Evolutionary conservation across 2,113 vertebrate genomes (phyloP).

Genomic region (Dolichallabes microphthalmus): DNA sequence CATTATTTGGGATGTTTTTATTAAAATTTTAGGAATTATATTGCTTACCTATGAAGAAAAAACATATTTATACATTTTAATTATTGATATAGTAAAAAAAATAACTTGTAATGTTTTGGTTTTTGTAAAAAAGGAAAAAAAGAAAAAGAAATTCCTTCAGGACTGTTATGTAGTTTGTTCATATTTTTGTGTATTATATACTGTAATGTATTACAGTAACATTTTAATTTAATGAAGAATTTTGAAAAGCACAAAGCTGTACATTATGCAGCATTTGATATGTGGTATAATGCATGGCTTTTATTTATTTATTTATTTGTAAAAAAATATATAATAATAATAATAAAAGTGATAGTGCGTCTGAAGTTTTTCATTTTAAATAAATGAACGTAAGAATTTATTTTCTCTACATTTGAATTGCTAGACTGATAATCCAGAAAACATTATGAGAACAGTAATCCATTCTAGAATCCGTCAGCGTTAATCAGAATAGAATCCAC

Average conservation of each 20-base stretch:
- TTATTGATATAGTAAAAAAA: not conserved
- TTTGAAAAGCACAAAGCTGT: not conserved
- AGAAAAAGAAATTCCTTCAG: not conserved
- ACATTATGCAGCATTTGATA: not conserved
- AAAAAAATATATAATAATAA: not conserved
- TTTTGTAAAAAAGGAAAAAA: not conserved
- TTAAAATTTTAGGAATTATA: not conserved
- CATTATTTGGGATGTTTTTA: not conserved
- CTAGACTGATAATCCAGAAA: not conserved
- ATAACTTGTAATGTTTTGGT: not conserved
- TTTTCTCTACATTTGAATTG: not conserved
- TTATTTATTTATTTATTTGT: conserved; percentile 1
- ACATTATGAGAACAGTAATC: too few species aligned
- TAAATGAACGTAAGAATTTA: not conserved
- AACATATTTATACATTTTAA: not conserved
- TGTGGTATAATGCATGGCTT: not conserved
- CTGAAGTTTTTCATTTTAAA: not conserved
- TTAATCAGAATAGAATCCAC: too few species aligned
- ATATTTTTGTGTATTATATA: not conserved
- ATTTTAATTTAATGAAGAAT: not conserved
- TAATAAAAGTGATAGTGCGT: not conserved
- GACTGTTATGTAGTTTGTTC: not conserved
- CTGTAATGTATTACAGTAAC: not conserved
- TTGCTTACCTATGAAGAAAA: not conserved
- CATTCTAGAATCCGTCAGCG: too few species aligned